These are phyloP conservation scores for Congeria kusceri DNA, from an alignment of 2,888 invertebrate species.

Conservation along the genomic window DNA sequence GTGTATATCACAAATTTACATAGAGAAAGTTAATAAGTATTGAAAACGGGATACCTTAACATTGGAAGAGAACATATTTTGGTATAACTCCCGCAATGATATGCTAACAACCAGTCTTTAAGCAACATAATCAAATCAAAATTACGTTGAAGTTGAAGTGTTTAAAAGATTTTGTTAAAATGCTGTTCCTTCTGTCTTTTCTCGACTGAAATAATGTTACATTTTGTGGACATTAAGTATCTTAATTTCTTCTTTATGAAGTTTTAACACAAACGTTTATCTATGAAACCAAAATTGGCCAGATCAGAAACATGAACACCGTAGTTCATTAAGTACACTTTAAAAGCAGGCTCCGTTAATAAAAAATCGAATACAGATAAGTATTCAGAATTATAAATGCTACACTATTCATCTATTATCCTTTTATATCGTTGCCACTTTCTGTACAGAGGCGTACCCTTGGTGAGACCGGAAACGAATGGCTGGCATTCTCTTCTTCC, in stretches of 20 bases:
- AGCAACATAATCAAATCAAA: constrained; percentile 47
- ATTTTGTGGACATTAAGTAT: too few relatives aligned
- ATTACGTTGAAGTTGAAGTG: constrained; percentile 9
- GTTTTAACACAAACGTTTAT: constrained; percentile 24
- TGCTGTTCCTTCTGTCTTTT: too few relatives aligned
- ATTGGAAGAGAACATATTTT: constrained; percentile 38
- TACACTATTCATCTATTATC: not conserved
- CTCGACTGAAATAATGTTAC: too few relatives aligned
- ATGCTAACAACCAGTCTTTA: too few relatives aligned
- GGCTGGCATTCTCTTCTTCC: constrained; percentile 37
- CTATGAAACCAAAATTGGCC: constrained; percentile 32
- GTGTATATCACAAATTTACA: not conserved
- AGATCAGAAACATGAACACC: too few relatives aligned
- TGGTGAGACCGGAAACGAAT: constrained; percentile 38
- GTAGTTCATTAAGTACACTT: too few relatives aligned
- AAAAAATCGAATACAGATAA: too few relatives aligned
- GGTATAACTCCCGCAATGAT: too few relatives aligned
- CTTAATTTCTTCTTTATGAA: too few relatives aligned
- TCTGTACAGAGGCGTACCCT: constrained; percentile 52
- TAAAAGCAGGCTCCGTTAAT: too few relatives aligned
- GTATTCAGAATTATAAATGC: not conserved
- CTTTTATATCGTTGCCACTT: constrained; percentile 46
- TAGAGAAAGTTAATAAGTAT: too few relatives aligned
- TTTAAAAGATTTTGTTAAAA: not conserved
- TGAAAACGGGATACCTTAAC: constrained; percentile 13